Base-by-base conservation (phyloP, 2,113 vertebrate genomes). In the Phasianus colchicus region DNA sequence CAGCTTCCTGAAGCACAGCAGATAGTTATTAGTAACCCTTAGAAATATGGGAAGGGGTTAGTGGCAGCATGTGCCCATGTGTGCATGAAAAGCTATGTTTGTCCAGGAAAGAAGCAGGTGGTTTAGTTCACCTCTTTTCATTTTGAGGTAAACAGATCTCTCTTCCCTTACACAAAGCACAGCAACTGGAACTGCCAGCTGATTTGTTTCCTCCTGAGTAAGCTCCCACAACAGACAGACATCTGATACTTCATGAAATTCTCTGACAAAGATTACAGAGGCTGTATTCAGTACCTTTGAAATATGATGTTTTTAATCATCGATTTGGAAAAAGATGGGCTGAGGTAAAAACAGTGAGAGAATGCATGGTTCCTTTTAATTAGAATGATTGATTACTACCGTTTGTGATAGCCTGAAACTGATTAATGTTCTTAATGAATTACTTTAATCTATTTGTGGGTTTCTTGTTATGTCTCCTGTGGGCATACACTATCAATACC, bases 331-430 rank as follows among this genome's bases (percentile, higher is more conserved):
- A 64, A 83, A 86, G 86, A 94, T 76, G 67, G 52, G 79, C 71
- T 66, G 50, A 64, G 65, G 43, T 86, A 70, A 89, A 92, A 90
- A 60, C 64, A 60, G 48, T 40, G 16, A 47, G 60, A 93, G 85
- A 88, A 90, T 64, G 25, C 72, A 81, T 0, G 3, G 47, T 63
- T 96, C 58, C 54, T 95, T 83, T 91, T 96, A 89, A 95, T 96
- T 96, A 95, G 96, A 97, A 93, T 86, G 81, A 95, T 93, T 82
- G 58, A 95, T 93, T 95, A 73, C 22, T 75, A 88, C 70, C 40
- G 36, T 27, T 58, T 92, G 20, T 83, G 58, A 75, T 91, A 89
- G 61, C 91, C 77, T 25, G 27, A 66, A 93, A 94, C 90, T 79
- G 84, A 96, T 71, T 85, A 96, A 96, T 63, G n/a, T 71, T 94